Evolutionary conservation across 2,113 vertebrate genomes (phyloP), one percentile per base, ranked within the genome.

Genomic region (Monopterus albus): DNA sequence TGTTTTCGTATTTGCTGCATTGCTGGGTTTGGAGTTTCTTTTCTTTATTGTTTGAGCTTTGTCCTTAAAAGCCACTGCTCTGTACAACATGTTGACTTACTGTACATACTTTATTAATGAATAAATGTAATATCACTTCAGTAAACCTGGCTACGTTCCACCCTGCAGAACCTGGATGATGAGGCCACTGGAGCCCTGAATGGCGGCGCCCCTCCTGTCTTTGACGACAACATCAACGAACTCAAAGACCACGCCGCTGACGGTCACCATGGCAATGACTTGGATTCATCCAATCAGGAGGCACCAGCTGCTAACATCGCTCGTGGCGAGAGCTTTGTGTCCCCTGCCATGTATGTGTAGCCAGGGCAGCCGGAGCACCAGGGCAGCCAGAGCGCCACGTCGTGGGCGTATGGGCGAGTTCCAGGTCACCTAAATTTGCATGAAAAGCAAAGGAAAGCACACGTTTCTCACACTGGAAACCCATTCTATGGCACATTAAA

Each of bases 291-390:
- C 83, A 74, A 57, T 49, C 83, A 74, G n/a, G 83, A 83, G 36
- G 33, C 64, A 0, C 56, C 70, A 0, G 33, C 71, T 8, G 60
- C 75, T 55, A 78, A 75, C 81, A 79, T 92, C 59, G 42, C 89
- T 12, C 90, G 82, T 6, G 89, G 83, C 20, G 91, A 92, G 67
- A 93, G 92, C 81, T 93, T 94, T 4, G 79, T 93, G 7, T 94
- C 92, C 20, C 49, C 87, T 2, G 59, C 93, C 74, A 92, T 94
- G 93, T 87, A 91, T 2, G 92, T 93, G 77, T 94, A 92, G 71
- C 66, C 39, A 4, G 8, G 68, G 29, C 56, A 5, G 42, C 45
- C n/a, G 0, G 1, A 18, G 20, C 57, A 14, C 10, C 20, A 1
- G 8, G 68, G 29, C 56, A 5, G 42, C 45, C n/a, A 0, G 1